These are phyloP conservation scores for Gadus chalcogrammus DNA, from an alignment of 2,113 vertebrate species.

Conservation along the genomic window DNA sequence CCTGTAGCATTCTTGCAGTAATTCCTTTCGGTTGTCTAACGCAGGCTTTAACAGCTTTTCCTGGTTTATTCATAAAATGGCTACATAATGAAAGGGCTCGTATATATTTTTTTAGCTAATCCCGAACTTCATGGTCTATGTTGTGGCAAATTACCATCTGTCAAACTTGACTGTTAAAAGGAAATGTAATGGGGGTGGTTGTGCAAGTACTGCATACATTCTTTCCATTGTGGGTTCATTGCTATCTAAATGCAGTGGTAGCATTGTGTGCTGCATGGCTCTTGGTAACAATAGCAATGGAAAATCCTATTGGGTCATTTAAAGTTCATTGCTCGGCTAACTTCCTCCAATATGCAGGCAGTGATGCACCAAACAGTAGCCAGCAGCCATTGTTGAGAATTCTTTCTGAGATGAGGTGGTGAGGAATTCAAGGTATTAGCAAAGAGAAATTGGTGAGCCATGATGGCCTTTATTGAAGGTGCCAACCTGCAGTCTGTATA, in stretches of 20 bases:
- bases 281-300: conserved; percentile 48
- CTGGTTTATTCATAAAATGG: no score
- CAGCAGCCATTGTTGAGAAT: conserved; percentile 30
- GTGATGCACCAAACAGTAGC: conserved; percentile 24
- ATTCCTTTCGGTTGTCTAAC: no score
- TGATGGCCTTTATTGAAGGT: conserved; percentile 47
- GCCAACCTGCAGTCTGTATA: conserved; percentile 55
- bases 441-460: conserved; percentile 41
- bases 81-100: no score
- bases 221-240: conserved; percentile 23
- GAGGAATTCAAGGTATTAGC: conserved; percentile 59
- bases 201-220: not conserved
- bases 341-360: conserved; percentile 44
- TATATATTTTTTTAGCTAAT: no score
- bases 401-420: conserved; percentile 32
- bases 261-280: conserved; percentile 1
- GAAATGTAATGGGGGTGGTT: no score
- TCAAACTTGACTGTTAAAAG: no score
- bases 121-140: no score
- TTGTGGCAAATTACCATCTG: no score
- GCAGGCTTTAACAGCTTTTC: no score
- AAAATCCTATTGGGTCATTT: conserved; percentile 54
- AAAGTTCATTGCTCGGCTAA: conserved; percentile 53
- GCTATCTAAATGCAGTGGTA: conserved; percentile 10
- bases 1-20: no score